These are phyloP conservation scores for Dicycla oo DNA, from an alignment of 2,888 invertebrate genomes.

Conservation along the genomic window DNA sequence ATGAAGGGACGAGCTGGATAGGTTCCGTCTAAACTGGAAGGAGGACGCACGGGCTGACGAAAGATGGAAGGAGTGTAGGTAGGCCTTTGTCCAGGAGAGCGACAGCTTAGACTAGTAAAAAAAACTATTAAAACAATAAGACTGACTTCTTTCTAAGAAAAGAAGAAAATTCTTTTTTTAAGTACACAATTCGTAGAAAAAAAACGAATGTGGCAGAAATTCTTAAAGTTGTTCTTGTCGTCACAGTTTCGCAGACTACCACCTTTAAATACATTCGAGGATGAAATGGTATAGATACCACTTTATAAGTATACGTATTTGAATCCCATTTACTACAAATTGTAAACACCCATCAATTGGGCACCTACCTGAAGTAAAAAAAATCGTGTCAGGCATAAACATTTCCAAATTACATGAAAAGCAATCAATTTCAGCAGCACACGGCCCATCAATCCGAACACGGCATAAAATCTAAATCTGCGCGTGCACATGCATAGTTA, in stretches of 20 bases:
- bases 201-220: not conserved
- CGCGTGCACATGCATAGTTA: constrained; percentile 85
- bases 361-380: constrained; percentile 21
- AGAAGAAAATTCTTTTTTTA: not conserved
- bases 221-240: not conserved
- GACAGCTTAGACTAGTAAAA: no score
- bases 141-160: not conserved
- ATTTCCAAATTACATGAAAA: constrained; percentile 52
- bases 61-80: no score
- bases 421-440: constrained; percentile 59
- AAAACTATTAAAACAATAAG: not conserved
- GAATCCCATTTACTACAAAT: not conserved
- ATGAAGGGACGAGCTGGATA: no score
- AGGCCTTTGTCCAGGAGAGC: no score
- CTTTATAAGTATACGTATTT: no score
- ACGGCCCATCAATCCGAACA: constrained; percentile 64
- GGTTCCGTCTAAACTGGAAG: no score
- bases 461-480: constrained; percentile 73
- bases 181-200: no score
- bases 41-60: no score
- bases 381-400: constrained; percentile 53
- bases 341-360: constrained; percentile 11
- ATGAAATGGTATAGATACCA: no score
- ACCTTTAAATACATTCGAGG: no score
- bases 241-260: not conserved